Evolutionary conservation across 1,140 invertebrate species (phyloP).

Genomic region (Pararge aegeria): DNA sequence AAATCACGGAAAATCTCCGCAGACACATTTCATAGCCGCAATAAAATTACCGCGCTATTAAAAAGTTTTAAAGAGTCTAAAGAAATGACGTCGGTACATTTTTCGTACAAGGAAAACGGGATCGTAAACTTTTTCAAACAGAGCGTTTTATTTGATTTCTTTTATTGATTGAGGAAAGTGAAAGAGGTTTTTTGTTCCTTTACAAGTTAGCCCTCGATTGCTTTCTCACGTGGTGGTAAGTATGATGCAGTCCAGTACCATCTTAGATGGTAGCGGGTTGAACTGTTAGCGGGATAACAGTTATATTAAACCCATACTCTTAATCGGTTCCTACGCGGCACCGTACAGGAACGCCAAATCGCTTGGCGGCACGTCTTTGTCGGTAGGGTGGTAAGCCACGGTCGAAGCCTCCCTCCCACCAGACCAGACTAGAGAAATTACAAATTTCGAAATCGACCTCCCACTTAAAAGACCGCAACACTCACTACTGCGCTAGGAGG

Average conservation of each 20-base stretch:
- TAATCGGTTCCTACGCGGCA: too few relatives aligned
- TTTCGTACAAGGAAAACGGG: background rate
- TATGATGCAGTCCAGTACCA: background rate
- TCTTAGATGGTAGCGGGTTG: background rate
- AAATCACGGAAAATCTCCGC: slow-evolving; percentile 19
- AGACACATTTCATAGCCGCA: slow-evolving; percentile 6
- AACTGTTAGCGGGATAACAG: background rate
- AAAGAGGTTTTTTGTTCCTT: background rate
- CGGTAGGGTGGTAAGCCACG: too few relatives aligned
- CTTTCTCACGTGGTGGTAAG: too few relatives aligned
- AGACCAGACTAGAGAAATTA: too few relatives aligned
- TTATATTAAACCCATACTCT: too few relatives aligned
- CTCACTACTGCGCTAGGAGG: too few relatives aligned
- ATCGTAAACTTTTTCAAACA: background rate
- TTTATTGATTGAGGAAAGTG: background rate
- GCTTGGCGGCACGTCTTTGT: too few relatives aligned
- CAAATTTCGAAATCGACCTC: too few relatives aligned
- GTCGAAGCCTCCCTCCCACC: too few relatives aligned
- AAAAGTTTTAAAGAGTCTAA: background rate
- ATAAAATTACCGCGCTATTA: slow-evolving; percentile 4
- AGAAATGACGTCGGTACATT: background rate
- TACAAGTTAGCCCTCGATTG: too few relatives aligned
- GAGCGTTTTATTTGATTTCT: background rate
- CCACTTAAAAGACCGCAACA: too few relatives aligned
- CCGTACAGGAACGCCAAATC: too few relatives aligned